phyloP scores from a whole-genome alignment of 2,113 vertebrate genomes.

The Serinus canaria region DNA sequence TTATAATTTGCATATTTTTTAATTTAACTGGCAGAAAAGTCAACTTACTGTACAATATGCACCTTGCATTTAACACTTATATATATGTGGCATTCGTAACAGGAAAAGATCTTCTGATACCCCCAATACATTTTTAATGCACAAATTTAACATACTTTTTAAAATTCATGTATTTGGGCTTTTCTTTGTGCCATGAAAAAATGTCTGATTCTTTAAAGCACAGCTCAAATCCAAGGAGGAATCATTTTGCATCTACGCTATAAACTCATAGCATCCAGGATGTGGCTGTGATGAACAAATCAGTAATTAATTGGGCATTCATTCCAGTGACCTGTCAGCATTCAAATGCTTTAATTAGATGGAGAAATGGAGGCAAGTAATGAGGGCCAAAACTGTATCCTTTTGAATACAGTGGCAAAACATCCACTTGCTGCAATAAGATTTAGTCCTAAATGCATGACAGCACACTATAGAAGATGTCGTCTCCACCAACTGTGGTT shows the following conservation, averaged over 20 bases:
- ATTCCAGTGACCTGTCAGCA: slow-evolving; percentile 74
- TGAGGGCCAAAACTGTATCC: slow-evolving; percentile 57
- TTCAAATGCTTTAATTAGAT: slow-evolving; percentile 78
- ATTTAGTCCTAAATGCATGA: slow-evolving; percentile 64
- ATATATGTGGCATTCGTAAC: background rate
- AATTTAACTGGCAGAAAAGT: slow-evolving; percentile 67
- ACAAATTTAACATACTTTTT: slow-evolving; percentile 14
- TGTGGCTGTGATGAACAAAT: slow-evolving; percentile 67
- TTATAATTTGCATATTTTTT: slow-evolving; percentile 76
- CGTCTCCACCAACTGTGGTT: slow-evolving; percentile 60
- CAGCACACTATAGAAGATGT: slow-evolving; percentile 43
- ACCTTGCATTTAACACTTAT: slow-evolving; percentile 6
- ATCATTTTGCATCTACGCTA: slow-evolving; percentile 48
- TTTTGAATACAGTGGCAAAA: slow-evolving; percentile 61
- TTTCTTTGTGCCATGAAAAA: slow-evolving; percentile 23
- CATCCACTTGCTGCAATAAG: slow-evolving; percentile 53
- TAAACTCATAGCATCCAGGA: slow-evolving; percentile 57
- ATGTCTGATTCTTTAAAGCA: slow-evolving; percentile 20
- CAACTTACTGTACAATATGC: slow-evolving; percentile 30
- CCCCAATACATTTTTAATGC: background rate
- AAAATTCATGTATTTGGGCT: slow-evolving; percentile 24
- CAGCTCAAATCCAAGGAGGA: slow-evolving; percentile 38
- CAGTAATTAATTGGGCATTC: slow-evolving; percentile 78
- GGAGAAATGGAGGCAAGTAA: slow-evolving; percentile 64
- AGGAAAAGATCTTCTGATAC: background rate